Base-by-base conservation (phyloP, 23 tunicate species). In the Diplosoma virens region DNA sequence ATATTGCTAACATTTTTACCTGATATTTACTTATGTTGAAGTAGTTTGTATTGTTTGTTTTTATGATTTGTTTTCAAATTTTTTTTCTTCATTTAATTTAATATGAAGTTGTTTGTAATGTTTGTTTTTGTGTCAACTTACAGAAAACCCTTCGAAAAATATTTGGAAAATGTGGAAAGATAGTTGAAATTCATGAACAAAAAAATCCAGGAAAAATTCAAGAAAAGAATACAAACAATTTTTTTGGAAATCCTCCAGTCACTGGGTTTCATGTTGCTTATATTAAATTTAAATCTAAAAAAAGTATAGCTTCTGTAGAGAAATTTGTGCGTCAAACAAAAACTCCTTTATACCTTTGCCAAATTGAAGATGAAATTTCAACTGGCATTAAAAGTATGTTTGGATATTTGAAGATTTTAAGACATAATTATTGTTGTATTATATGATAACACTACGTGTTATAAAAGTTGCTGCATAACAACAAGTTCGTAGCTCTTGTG, bases 91-190 rank as follows among this genome's bases (percentile, higher is more conserved):
- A n/a, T n/a, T n/a, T n/a, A n/a, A n/a, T n/a, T n/a, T n/a, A n/a
- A n/a, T n/a, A n/a, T n/a, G n/a, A n/a, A n/a, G n/a, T n/a, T n/a
- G n/a, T n/a, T n/a, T n/a, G n/a, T n/a, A n/a, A n/a, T n/a, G n/a
- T n/a, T n/a, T n/a, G n/a, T n/a, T n/a, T n/a, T n/a, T n/a, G n/a
- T n/a, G n/a, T n/a, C n/a, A n/a, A n/a, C n/a, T n/a, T n/a, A 26
- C 47, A 80, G 85, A 69, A 69, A 53, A 54, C 68, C 55, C 22
- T 80, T 3, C 77, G 77, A 33, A 32, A 56, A 1, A 25, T 68
- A n/a, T 80, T 80, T 69, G 67, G 56, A 1, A 56, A 52, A 2
- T 80, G 77, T 69, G 85, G 85, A 68, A 80, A 69, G 36, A 80
- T 80, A n/a, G 1, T 33, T 30, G 32, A 33, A 25, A 53, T 80